Evolutionary conservation across 23 tunicate species (phyloP).

Genomic region (Corella eumyota): DNA sequence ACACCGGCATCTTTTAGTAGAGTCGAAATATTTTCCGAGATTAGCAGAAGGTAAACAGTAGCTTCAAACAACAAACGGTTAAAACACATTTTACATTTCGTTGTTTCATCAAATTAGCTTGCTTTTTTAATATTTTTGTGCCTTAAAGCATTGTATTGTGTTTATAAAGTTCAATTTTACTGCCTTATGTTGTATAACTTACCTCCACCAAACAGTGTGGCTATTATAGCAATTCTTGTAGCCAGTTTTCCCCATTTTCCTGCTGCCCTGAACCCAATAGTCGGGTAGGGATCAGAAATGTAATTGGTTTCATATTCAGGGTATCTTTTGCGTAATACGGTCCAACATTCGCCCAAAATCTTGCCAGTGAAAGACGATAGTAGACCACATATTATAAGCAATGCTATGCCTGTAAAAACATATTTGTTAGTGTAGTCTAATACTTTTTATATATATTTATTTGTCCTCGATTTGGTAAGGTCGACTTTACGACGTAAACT

Average conservation of each 20-base stretch:
- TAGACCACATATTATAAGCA: slow-evolving; percentile 65
- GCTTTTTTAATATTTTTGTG: too few relatives aligned
- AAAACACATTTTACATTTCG: too few relatives aligned
- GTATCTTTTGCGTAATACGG: slow-evolving; percentile 46
- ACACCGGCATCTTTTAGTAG: slow-evolving; percentile 22
- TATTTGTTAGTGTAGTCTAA: neutral
- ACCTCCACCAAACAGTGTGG: slow-evolving; percentile 83
- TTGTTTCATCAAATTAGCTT: too few relatives aligned
- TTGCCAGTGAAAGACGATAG: slow-evolving; percentile 80
- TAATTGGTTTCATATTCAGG: slow-evolving; percentile 36
- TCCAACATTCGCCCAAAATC: slow-evolving; percentile 77
- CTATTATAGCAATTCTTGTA: slow-evolving; percentile 48
- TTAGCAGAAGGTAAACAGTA: slow-evolving; percentile 60
- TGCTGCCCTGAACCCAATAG: slow-evolving; percentile 70
- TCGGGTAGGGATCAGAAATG: slow-evolving; percentile 82
- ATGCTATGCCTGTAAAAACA: slow-evolving; percentile 39
- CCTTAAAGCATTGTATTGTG: too few relatives aligned
- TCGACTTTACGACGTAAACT: too few relatives aligned
- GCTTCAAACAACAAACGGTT: slow-evolving; percentile 23
- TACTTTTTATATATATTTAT: neutral
- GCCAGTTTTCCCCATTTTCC: slow-evolving; percentile 62
- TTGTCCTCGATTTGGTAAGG: too few relatives aligned
- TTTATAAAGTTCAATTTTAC: too few relatives aligned
- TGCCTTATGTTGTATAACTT: too few relatives aligned
- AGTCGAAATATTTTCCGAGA: slow-evolving; percentile 67